Conservation (phyloP, 2,888 invertebrate species). For the Eumacrocentrus americanus region DNA sequence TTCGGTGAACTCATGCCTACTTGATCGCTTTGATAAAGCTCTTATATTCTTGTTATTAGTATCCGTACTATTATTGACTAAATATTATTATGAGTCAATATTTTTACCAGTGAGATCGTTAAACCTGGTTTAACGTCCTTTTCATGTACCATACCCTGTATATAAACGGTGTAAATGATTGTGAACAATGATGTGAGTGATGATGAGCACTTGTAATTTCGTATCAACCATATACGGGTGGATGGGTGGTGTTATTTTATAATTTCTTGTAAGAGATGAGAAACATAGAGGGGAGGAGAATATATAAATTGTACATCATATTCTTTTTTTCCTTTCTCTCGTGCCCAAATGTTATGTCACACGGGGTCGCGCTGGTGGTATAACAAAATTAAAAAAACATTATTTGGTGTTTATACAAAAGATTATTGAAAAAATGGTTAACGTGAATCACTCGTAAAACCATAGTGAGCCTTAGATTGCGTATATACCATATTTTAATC, state of each 20-base stretch:
- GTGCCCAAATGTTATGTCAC: slow-evolving; percentile 22
- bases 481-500: slow-evolving; percentile 24
- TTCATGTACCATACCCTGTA: slow-evolving; percentile 51
- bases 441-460: slow-evolving; percentile 23
- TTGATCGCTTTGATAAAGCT: neutral
- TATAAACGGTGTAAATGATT: slow-evolving; percentile 45
- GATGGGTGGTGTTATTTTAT: slow-evolving; percentile 36
- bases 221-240: slow-evolving; percentile 36
- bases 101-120: slow-evolving; percentile 17
- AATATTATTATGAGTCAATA: slow-evolving; percentile 18
- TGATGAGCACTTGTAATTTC: slow-evolving; percentile 50
- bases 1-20: neutral
- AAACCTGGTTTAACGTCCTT: slow-evolving; percentile 25
- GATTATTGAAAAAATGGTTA: slow-evolving; percentile 7
- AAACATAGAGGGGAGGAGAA: neutral
- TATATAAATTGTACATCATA: slow-evolving; percentile 20
- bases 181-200: slow-evolving; percentile 41
- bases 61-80: neutral
- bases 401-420: neutral
- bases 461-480: slow-evolving; percentile 22
- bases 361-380: slow-evolving; percentile 10
- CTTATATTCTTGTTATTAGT: neutral
- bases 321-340: slow-evolving; percentile 19
- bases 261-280: slow-evolving; percentile 17
- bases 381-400: neutral